A percentile compares a stretch with the other conserved stretches of the same genome.
phyloP scores from a whole-genome alignment of 2,113 vertebrate species.

The Peucedramus taeniatus region DNA sequence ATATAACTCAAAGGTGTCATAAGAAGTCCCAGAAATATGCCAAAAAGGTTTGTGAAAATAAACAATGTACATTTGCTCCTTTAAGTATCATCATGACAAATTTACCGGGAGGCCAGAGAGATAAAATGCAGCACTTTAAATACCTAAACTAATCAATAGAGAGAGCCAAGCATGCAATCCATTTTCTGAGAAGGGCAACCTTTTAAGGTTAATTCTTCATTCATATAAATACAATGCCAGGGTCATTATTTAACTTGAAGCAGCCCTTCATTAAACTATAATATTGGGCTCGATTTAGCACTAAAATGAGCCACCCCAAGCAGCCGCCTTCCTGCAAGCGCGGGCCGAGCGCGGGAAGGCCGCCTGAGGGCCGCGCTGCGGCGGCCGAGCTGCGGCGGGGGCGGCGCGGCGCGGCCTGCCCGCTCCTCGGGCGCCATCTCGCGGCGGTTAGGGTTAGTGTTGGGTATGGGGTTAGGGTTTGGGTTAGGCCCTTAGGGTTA shows the following conservation, averaged over 20 bases:
- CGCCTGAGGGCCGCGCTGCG: rapidly evolving
- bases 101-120: constrained; percentile 27
- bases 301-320: neutral
- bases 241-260: neutral
- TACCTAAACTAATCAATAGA: constrained; percentile 25
- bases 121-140: constrained; percentile 65
- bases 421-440: constrained; percentile 3
- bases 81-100: constrained; percentile 56
- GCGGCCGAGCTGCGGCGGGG: neutral
- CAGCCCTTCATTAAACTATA: neutral
- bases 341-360: neutral
- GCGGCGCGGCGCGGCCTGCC: neutral
- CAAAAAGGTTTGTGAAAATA: constrained; percentile 40
- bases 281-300: neutral
- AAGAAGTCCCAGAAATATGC: constrained; percentile 6
- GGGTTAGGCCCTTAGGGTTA: neutral
- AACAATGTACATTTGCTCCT: constrained; percentile 39
- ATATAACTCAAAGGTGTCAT: constrained; percentile 21
- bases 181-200: constrained; percentile 37
- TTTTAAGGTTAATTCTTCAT: constrained; percentile 39
- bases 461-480: neutral
- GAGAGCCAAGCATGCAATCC: constrained; percentile 1
- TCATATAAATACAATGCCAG: neutral
- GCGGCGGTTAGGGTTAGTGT: neutral
- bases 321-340: neutral